Evolutionary conservation across 2,888 invertebrate species (phyloP), one percentile per base, ranked within the genome.

Genomic region (Drosophila nigricruria): DNA sequence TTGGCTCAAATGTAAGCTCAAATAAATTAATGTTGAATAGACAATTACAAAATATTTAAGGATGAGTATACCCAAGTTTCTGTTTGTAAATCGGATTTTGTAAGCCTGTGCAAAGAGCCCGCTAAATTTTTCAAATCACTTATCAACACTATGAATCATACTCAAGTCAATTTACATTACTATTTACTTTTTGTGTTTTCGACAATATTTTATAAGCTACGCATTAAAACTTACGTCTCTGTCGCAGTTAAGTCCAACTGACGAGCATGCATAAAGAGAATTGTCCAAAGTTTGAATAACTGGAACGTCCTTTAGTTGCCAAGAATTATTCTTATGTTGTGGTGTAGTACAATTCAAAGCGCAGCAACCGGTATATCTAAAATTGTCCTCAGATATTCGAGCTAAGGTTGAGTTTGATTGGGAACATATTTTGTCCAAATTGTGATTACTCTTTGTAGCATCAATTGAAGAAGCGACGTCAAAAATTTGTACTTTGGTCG

Each of bases 231-330:
- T 87, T 73, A 92, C 92, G 88, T 90, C 89, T 77, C 86, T 91
- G 36, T 88, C 78, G 64, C 60, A 63, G 60, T 56, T 61, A 12
- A 58, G 23, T 25, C 71, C 75, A 34, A 74, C 73, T 49, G 69
- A 53, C 42, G 84, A 77, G 64, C 83, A 81, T 63, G 77, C 90
- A 89, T 92, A 83, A 61, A 74, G 73, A 56, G 80, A 77, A 72
- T 82, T 89, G 58, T 88, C 89, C 63, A 91, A 91, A n/a, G 91
- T 89, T 68, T 91, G 90, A 53, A 89, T 89, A n/a, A 82, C 82
- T 27, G 90, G 85, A 73, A 89, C 77, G 58, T 88, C 81, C 77
- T 84, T 86, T 54, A 90, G 61, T 59, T 89, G 64, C 14, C 82
- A 49, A 20, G 86, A 82, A 43, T 25, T 43, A 52, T 30, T 25